A percentile compares a stretch with the other conserved stretches of the same genome.
phyloP scores from a whole-genome alignment of 1,140 invertebrate species.

The Brachionus paranguensis region DNA sequence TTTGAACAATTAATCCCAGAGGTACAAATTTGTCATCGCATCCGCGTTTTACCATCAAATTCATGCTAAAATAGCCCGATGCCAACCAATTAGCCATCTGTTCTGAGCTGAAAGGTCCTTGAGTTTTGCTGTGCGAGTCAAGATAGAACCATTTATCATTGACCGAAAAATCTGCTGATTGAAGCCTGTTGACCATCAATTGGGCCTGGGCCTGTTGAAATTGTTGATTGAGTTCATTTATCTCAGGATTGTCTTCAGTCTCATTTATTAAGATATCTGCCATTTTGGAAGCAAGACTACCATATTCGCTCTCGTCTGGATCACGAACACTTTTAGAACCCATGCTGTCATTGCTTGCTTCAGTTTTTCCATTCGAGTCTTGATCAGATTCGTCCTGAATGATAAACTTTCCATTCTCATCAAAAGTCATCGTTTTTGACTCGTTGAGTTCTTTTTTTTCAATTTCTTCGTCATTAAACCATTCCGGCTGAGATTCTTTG shows the following conservation, averaged over 20 bases:
- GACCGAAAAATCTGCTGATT: slow-evolving; percentile 44
- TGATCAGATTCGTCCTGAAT: background rate
- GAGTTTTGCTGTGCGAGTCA: slow-evolving; percentile 18
- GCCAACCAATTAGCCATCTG: slow-evolving; percentile 34
- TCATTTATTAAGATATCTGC: background rate
- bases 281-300: background rate
- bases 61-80: slow-evolving; percentile 32
- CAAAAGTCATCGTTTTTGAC: background rate
- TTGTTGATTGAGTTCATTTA: background rate
- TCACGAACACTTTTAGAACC: background rate
- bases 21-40: slow-evolving; percentile 27
- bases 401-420: slow-evolving; percentile 7
- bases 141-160: slow-evolving; percentile 28
- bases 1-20: background rate
- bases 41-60: slow-evolving; percentile 27
- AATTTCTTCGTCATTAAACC: background rate
- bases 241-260: background rate
- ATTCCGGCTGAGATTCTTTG: background rate
- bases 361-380: background rate
- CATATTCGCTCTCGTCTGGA: background rate
- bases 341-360: background rate
- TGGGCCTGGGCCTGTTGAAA: background rate
- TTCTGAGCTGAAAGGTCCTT: slow-evolving; percentile 19
- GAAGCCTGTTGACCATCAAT: background rate
- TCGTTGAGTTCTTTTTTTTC: background rate